These are phyloP conservation scores for Didymodactylos carnosus DNA, from an alignment of 2,888 invertebrate genomes.

Conservation along the genomic window DNA sequence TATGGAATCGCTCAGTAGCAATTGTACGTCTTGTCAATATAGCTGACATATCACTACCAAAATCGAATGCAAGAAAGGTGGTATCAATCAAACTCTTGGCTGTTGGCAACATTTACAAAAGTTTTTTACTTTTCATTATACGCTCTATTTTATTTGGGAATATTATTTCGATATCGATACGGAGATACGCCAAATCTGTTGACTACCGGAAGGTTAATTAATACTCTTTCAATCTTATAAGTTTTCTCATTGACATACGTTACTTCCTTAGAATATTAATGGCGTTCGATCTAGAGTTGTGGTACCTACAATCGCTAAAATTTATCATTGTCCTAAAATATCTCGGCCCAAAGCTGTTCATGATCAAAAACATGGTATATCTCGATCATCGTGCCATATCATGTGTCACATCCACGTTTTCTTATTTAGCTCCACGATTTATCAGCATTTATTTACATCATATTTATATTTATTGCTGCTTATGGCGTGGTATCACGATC, in stretches of 20 bases:
- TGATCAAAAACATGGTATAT: background rate
- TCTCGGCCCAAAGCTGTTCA: background rate
- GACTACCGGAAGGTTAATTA: background rate
- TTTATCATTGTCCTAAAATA: background rate
- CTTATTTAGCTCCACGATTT: background rate
- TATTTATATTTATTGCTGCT: background rate
- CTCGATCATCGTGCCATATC: background rate
- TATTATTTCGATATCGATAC: background rate
- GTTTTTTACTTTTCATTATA: background rate
- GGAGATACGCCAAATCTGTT: background rate
- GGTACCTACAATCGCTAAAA: background rate
- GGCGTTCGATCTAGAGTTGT: background rate
- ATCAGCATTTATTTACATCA: background rate
- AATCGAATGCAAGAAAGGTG: too few species aligned
- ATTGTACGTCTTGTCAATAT: too few species aligned
- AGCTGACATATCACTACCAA: too few species aligned
- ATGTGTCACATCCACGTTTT: background rate
- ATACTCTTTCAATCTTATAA: background rate
- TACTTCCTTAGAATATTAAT: background rate
- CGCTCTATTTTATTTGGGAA: background rate
- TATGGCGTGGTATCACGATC: background rate
- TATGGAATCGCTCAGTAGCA: too few species aligned
- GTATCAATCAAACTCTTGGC: too few species aligned
- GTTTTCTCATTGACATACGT: background rate
- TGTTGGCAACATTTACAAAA: background rate